phyloP scores from a whole-genome alignment of 2,888 invertebrate genomes.

The Coenonympha arcania region DNA sequence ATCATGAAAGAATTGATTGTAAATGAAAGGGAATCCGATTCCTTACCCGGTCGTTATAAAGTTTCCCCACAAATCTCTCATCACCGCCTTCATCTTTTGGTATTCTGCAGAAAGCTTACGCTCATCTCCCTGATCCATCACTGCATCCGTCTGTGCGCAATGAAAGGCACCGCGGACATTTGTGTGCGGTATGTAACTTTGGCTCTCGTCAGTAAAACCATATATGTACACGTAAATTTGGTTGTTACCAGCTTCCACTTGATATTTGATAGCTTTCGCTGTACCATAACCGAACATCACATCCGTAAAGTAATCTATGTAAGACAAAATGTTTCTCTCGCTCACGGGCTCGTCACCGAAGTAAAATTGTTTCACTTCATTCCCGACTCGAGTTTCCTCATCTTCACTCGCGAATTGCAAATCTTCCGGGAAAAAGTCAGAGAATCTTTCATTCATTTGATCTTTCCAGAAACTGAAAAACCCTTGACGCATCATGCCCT shows the following conservation, averaged over 20 bases:
- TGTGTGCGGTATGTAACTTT: constrained; percentile 33
- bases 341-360: constrained; percentile 36
- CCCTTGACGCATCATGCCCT: constrained; percentile 32
- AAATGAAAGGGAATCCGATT: too few species aligned
- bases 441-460: constrained; percentile 43
- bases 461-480: constrained; percentile 36
- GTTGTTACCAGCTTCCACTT: constrained; percentile 39
- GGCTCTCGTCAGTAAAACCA: constrained; percentile 36
- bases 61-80: constrained; percentile 33
- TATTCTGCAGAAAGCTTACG: constrained; percentile 21
- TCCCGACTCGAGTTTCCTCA: constrained; percentile 36
- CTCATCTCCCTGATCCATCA: constrained; percentile 32
- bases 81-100: constrained; percentile 27
- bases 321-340: constrained; percentile 35
- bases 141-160: constrained; percentile 36
- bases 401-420: constrained; percentile 37
- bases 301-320: constrained; percentile 52
- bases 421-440: constrained; percentile 43
- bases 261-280: constrained; percentile 34
- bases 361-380: constrained; percentile 36
- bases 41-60: constrained; percentile 35
- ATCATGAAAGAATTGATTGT: too few species aligned
- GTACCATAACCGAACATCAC: constrained; percentile 35
- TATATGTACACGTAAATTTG: constrained; percentile 46
- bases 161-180: constrained; percentile 31